A percentile compares a stretch with the other conserved stretches of the same genome.
Evolutionary conservation across 2,888 invertebrate genomes (phyloP).

Genomic region (Campaea margaritaria): DNA sequence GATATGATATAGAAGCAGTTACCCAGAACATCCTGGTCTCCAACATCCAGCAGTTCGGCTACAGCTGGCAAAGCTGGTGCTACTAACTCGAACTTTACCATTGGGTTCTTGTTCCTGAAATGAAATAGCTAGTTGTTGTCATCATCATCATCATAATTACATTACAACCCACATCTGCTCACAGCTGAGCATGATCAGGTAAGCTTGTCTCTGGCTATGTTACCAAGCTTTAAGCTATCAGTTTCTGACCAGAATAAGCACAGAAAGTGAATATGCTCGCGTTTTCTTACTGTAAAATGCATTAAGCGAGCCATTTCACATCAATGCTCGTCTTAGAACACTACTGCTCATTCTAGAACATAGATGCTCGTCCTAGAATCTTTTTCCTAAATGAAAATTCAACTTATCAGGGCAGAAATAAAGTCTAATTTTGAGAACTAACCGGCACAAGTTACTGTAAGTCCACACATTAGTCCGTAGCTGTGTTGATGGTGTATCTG

Average conservation of each 20-base stretch:
- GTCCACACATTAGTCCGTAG: conserved; percentile 96
- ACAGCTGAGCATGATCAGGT: too few relatives aligned
- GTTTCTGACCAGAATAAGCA: not conserved
- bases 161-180: too few relatives aligned
- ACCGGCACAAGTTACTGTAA: conserved; percentile 94
- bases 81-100: conserved; percentile 92
- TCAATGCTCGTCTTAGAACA: too few relatives aligned
- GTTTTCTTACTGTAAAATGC: too few relatives aligned
- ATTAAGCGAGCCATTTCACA: too few relatives aligned
- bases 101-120: conserved; percentile 94
- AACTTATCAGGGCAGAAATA: too few relatives aligned
- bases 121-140: conserved; percentile 5
- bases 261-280: not conserved
- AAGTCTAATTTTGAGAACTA: not conserved
- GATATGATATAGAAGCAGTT: conserved; percentile 44
- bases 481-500: conserved; percentile 86
- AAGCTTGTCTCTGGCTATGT: too few relatives aligned
- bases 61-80: conserved; percentile 90
- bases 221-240: too few relatives aligned
- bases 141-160: too few relatives aligned
- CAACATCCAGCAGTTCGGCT: conserved; percentile 88
- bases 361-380: too few relatives aligned
- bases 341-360: too few relatives aligned
- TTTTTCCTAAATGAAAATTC: too few relatives aligned
- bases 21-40: conserved; percentile 92